Conservation (phyloP, 2,888 invertebrate species). For the Eumacrocentrus americanus region DNA sequence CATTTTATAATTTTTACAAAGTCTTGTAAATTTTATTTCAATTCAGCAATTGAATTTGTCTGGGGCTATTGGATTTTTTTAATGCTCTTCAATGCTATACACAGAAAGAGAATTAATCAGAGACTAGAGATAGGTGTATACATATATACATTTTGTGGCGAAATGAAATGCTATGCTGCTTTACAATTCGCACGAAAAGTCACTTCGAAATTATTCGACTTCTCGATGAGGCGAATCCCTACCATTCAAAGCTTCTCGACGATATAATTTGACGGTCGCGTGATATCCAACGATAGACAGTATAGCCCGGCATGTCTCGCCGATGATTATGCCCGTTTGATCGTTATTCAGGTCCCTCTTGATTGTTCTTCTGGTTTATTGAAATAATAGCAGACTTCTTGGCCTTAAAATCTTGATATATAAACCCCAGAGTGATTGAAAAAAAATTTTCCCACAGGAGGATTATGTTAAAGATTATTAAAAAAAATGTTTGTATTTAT, state of each 20-base stretch:
- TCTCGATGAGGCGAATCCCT: neutral
- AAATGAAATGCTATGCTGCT: neutral
- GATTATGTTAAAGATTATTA: too few species aligned
- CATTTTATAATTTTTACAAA: too few species aligned
- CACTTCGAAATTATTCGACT: slow-evolving; percentile 3
- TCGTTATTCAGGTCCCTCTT: slow-evolving; percentile 30
- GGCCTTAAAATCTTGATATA: too few species aligned
- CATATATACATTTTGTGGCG: too few species aligned
- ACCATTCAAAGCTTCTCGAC: slow-evolving; percentile 7
- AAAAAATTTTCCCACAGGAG: too few species aligned
- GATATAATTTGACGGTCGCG: slow-evolving; percentile 30
- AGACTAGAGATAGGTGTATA: neutral
- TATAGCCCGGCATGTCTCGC: slow-evolving; percentile 20
- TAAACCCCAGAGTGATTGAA: too few species aligned
- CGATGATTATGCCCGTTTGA: slow-evolving; percentile 32
- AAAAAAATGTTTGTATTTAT: too few species aligned
- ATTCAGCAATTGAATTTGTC: too few species aligned
- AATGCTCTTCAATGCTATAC: too few species aligned
- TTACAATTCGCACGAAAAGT: slow-evolving; percentile 6
- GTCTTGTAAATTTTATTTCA: too few species aligned
- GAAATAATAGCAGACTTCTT: slow-evolving; percentile 8
- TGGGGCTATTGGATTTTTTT: too few species aligned
- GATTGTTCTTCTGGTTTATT: slow-evolving; percentile 18
- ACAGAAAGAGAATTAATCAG: too few species aligned
- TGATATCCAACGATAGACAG: slow-evolving; percentile 28